Base-by-base conservation (phyloP, 1,140 invertebrate species). In the Cotesia glomerata region DNA sequence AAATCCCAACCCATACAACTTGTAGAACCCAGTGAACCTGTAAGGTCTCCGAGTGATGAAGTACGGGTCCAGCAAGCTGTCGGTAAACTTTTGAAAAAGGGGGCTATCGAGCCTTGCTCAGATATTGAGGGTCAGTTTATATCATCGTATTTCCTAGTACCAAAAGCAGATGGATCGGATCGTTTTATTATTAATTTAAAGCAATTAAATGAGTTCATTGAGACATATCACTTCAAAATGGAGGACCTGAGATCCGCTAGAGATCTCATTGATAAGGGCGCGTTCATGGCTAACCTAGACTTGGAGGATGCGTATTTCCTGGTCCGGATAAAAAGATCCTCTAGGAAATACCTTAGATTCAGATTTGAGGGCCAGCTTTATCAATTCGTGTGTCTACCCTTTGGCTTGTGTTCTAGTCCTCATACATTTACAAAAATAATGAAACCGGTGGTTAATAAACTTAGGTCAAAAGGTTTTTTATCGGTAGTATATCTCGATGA, bases 401-500 rank as follows among this genome's bases (percentile, higher is more conserved):
- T 74, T 56, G 73, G 73, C 13, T 52, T 71, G 32, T 26, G 65
- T 11, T 32, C 70, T 13, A 68, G 64, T 36, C 74, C 69, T 9
- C 69, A 58, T 61, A 67, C 63, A 2, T 76, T 73, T 32, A 76
- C 71, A 2, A 75, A 75, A 49, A 16, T 75, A 4, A 51, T 75
- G 51, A 70, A 73, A 52, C 62, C 74, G 5, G 67, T 75, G 13
- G 11, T 73, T 0, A 65, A 49, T 34, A 26, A 5, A 1, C 35
- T 73, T 5, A 58, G 71, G 49, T 1, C 7, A 7, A 14, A 36
- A 36, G 71, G 71, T 4, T 59, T 59, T 8, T 32, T 59, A 11
- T 69, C 68, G 36, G 67, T 75, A 2, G 35, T 75, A 61, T 75
- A 75, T 52, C 4, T 75, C 1, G 74, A 75, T 14, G 71, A 75